Evolutionary conservation across 2,113 vertebrate genomes (phyloP).

Genomic region (Ophiodon elongatus): DNA sequence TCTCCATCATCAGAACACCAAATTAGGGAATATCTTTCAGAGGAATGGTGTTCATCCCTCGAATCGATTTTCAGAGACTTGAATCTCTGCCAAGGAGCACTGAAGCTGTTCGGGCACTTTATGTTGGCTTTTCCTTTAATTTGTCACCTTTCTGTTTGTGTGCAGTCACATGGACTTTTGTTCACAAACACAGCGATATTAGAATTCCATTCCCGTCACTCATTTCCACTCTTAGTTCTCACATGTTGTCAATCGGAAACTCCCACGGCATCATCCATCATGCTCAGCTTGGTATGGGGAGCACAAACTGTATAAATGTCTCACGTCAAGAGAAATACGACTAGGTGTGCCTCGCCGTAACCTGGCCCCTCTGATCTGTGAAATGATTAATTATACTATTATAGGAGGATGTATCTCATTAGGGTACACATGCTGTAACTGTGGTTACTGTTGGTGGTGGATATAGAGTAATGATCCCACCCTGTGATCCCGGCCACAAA

Average conservation of each 20-base stretch:
- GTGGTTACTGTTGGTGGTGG: constrained; percentile 28
- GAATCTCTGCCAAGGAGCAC: neutral
- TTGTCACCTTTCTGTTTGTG: neutral
- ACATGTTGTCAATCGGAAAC: neutral
- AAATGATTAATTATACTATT: constrained; percentile 51
- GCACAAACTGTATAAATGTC: constrained; percentile 30
- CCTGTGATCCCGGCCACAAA: constrained; percentile 16
- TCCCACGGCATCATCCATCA: neutral
- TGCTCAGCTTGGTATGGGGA: constrained; percentile 8
- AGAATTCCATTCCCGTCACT: constrained; percentile 14
- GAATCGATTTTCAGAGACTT: neutral
- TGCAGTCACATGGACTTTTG: constrained; percentile 1
- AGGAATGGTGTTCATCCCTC: constrained; percentile 2
- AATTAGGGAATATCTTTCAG: constrained; percentile 12
- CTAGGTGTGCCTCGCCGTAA: neutral
- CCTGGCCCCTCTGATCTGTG: constrained; percentile 25
- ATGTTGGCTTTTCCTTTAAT: neutral
- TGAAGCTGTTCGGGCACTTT: neutral
- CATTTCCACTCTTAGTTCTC: neutral
- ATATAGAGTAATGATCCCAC: constrained; percentile 38
- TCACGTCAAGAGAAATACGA: constrained; percentile 27
- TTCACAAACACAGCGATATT: neutral
- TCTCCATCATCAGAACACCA: constrained; percentile 1
- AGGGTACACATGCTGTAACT: constrained; percentile 34
- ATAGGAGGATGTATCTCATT: constrained; percentile 37